Conservation (phyloP, 2,888 invertebrate genomes). For the Tiliacea citrago region DNA sequence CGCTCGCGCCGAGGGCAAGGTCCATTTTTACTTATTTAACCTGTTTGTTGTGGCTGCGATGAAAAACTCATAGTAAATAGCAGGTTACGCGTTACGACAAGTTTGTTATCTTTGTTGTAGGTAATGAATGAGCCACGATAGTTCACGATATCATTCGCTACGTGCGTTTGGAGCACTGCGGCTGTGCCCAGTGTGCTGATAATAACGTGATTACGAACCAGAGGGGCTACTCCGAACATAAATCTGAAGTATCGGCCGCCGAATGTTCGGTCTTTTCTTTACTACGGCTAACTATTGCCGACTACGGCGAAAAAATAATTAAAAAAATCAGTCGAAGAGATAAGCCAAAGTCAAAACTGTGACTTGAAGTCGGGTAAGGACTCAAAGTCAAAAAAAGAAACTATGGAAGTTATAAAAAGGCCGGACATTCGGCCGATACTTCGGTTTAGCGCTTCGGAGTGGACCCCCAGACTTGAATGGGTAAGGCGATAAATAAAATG, state of each 20-base stretch:
- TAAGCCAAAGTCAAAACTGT: too few relatives aligned
- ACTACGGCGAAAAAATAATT: too few relatives aligned
- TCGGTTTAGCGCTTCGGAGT: too few relatives aligned
- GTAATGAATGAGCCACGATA: conserved; percentile 65
- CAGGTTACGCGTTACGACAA: conserved; percentile 62
- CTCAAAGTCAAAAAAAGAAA: too few relatives aligned
- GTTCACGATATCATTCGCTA: conserved; percentile 24
- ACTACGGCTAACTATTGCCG: too few relatives aligned
- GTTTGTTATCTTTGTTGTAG: conserved; percentile 66
- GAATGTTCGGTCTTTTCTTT: too few relatives aligned
- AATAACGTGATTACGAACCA: conserved; percentile 41
- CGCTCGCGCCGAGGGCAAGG: conserved; percentile 80
- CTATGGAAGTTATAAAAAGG: too few relatives aligned
- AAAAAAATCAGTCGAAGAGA: too few relatives aligned
- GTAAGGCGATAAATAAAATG: conserved; percentile 66
- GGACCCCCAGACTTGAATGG: conserved; percentile 14
- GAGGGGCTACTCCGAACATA: too few relatives aligned
- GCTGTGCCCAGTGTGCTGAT: conserved; percentile 20
- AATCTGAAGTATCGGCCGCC: too few relatives aligned
- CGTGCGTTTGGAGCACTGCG: conserved; percentile 23
- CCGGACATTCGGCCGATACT: too few relatives aligned
- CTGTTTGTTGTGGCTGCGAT: conserved; percentile 72
- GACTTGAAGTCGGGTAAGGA: too few relatives aligned
- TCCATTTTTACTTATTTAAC: conserved; percentile 79
- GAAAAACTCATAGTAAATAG: conserved; percentile 72